These are phyloP conservation scores for Eilema griseolum DNA, from an alignment of 2,888 invertebrate species.

Conservation along the genomic window DNA sequence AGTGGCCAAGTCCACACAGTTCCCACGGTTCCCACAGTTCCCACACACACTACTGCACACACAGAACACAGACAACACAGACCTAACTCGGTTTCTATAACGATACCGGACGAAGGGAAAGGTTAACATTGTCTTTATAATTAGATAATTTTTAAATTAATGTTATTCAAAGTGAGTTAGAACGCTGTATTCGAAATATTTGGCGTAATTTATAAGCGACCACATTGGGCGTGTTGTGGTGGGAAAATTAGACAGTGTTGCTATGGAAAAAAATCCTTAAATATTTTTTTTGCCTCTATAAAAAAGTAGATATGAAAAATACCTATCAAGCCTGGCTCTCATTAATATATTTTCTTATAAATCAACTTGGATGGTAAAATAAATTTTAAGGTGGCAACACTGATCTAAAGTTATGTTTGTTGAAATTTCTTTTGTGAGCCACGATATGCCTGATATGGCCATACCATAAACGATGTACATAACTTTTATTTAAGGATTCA, in stretches of 20 bases:
- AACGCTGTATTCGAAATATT: slow-evolving; percentile 42
- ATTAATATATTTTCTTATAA: no score
- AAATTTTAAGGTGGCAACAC: slow-evolving; percentile 9
- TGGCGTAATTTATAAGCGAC: slow-evolving; percentile 51
- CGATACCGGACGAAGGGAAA: slow-evolving; percentile 87
- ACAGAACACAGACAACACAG: slow-evolving; percentile 61
- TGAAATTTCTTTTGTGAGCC: slow-evolving; percentile 22
- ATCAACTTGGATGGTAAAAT: background rate
- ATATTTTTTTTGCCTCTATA: background rate
- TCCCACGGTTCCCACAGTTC: background rate
- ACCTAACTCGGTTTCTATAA: slow-evolving; percentile 87
- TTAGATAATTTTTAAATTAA: slow-evolving; percentile 60
- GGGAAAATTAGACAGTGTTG: background rate
- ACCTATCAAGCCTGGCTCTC: no score
- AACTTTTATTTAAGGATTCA: slow-evolving; percentile 43
- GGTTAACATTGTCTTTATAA: slow-evolving; percentile 67
- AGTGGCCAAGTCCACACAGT: slow-evolving; percentile 47
- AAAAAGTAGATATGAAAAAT: no score
- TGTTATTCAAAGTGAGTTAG: slow-evolving; percentile 59
- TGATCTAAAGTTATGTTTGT: background rate
- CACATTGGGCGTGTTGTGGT: slow-evolving; percentile 53
- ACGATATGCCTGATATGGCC: slow-evolving; percentile 45
- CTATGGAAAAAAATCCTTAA: background rate
- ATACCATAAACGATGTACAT: slow-evolving; percentile 46
- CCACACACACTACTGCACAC: slow-evolving; percentile 55